Evolutionary conservation across 2,113 vertebrate genomes (phyloP).

Genomic region (Pionites leucogaster): DNA sequence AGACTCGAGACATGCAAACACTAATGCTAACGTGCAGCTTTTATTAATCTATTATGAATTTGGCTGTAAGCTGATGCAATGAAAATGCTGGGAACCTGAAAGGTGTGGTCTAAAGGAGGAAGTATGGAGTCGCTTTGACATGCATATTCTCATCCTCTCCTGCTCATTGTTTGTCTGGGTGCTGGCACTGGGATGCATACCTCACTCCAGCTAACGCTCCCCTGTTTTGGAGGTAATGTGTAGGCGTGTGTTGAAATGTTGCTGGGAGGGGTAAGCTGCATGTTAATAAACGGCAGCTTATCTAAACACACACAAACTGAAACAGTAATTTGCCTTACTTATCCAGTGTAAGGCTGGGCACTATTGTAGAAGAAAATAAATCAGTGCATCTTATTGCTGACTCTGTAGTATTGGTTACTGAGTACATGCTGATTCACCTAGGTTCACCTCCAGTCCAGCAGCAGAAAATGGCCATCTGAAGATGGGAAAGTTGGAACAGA

Average conservation of each 20-base stretch:
- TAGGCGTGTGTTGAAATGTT: slow-evolving; percentile 46
- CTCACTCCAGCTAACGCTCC: background rate
- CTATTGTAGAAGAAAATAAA: background rate
- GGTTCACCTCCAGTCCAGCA: background rate
- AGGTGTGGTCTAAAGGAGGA: slow-evolving; percentile 41
- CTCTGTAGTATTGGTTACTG: slow-evolving; percentile 9
- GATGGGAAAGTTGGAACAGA: background rate
- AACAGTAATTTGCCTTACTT: slow-evolving; percentile 27
- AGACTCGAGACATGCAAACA: slow-evolving; percentile 2
- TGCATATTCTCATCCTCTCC: slow-evolving; percentile 34
- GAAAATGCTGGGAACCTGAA: slow-evolving; percentile 39
- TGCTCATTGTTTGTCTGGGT: slow-evolving; percentile 15
- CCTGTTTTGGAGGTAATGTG: background rate
- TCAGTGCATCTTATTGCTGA: slow-evolving; percentile 4
- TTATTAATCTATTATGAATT: background rate
- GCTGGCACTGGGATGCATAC: slow-evolving; percentile 6
- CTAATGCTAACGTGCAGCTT: background rate
- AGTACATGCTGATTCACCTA: background rate
- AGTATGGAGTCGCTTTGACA: background rate
- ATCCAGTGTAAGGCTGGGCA: slow-evolving; percentile 1
- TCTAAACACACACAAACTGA: slow-evolving; percentile 4
- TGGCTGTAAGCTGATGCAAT: background rate
- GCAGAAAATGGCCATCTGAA: background rate
- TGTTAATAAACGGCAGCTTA: slow-evolving; percentile 20
- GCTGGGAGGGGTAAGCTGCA: background rate